phyloP scores from a whole-genome alignment of 2,888 invertebrate genomes.

The Drosophila falleni region DNA sequence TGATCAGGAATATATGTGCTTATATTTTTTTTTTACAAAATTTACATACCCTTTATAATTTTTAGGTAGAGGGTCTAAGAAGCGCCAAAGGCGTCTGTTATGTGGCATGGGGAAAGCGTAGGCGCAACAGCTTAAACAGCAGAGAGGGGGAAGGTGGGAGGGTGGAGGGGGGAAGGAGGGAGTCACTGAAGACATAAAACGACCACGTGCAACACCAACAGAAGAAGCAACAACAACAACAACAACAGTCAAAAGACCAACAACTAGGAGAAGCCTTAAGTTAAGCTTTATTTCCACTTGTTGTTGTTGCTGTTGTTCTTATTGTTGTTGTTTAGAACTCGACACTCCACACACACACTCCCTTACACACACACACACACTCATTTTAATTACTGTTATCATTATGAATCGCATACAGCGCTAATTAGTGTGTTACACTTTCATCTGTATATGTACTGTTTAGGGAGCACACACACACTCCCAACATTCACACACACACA shows the following conservation, averaged over 20 bases:
- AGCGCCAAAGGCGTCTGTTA: slow-evolving; percentile 67
- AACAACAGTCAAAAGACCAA: slow-evolving; percentile 16
- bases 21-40: not conserved
- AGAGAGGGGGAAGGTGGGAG: not conserved
- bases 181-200: not conserved
- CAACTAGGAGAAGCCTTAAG: slow-evolving; percentile 1
- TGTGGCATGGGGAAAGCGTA: slow-evolving; percentile 10
- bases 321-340: slow-evolving; percentile 37
- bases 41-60: not conserved
- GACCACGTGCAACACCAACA: slow-evolving; percentile 13
- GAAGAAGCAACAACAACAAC: slow-evolving; percentile 3
- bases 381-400: slow-evolving; percentile 80
- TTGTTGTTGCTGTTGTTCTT: slow-evolving; percentile 30
- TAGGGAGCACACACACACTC: slow-evolving; percentile 25
- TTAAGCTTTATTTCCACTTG: slow-evolving; percentile 1
- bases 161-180: not conserved
- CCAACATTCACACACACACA: not conserved
- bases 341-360: slow-evolving; percentile 22
- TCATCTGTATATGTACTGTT: slow-evolving; percentile 68
- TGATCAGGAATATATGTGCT: not conserved
- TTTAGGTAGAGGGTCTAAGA: slow-evolving; percentile 2
- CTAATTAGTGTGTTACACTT: slow-evolving; percentile 81
- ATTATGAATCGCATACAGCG: slow-evolving; percentile 79
- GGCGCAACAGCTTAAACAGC: slow-evolving; percentile 11
- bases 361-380: slow-evolving; percentile 29